These are phyloP conservation scores for Corella eumyota DNA, from an alignment of 23 tunicate species.

Conservation along the genomic window DNA sequence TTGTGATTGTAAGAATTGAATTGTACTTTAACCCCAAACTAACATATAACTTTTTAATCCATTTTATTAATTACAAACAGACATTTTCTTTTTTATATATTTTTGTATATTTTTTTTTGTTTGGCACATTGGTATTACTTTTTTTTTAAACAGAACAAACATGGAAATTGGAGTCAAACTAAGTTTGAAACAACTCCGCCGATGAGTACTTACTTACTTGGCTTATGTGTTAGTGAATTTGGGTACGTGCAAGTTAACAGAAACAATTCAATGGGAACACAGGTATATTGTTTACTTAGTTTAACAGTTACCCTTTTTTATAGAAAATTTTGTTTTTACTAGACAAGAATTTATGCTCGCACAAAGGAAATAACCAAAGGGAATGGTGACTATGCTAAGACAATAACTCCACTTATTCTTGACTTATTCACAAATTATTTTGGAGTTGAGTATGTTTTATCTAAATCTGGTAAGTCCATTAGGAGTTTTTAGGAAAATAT, in stretches of 20 bases:
- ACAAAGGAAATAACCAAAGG: not conserved
- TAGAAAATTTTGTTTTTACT: not conserved
- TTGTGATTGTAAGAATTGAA: too few species aligned
- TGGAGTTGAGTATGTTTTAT: constrained; percentile 8
- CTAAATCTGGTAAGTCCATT: constrained; percentile 24
- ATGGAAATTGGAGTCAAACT: constrained; percentile 10
- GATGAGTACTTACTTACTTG: constrained; percentile 27
- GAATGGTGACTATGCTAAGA: constrained; percentile 5
- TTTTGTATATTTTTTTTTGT: not conserved
- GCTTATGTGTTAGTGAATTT: constrained; percentile 28
- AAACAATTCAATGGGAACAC: too few species aligned
- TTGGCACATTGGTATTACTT: not conserved
- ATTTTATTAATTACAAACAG: not conserved
- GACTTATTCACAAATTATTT: constrained; percentile 21
- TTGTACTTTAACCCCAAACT: too few species aligned
- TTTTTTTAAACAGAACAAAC: not conserved
- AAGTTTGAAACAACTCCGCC: constrained; percentile 9
- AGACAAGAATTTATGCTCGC: not conserved
- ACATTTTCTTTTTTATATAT: not conserved
- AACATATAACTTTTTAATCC: too few species aligned
- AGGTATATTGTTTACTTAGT: too few species aligned
- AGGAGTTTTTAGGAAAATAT: too few species aligned
- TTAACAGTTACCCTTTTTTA: too few species aligned
- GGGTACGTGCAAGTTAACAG: constrained; percentile 5
- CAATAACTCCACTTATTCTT: constrained; percentile 17